These are phyloP conservation scores for Eublepharis macularius DNA, from an alignment of 2,113 vertebrate genomes.

Conservation along the genomic window DNA sequence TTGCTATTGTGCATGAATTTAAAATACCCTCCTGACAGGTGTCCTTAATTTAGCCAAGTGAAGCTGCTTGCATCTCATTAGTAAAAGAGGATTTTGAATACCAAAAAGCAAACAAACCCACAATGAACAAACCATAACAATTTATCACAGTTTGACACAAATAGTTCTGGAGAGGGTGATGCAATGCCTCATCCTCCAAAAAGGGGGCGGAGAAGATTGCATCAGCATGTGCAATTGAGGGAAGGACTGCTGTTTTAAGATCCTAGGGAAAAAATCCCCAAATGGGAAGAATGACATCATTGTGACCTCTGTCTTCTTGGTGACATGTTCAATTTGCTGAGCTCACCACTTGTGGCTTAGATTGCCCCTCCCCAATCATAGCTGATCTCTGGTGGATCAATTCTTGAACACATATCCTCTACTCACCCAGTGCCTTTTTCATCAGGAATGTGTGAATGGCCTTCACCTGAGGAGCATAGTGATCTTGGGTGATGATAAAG, in stretches of 20 bases:
- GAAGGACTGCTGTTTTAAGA: background rate
- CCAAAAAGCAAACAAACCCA: too few relatives aligned
- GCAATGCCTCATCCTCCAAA: background rate
- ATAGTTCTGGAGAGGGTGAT: background rate
- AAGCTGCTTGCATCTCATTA: background rate
- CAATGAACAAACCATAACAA: too few relatives aligned
- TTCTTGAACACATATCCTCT: too few relatives aligned
- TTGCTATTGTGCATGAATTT: too few relatives aligned
- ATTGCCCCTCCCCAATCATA: too few relatives aligned
- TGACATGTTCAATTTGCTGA: background rate
- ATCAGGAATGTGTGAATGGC: background rate
- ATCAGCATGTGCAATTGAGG: background rate
- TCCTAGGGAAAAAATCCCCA: too few relatives aligned
- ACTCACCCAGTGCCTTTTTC: background rate
- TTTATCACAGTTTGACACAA: background rate
- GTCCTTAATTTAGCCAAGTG: too few relatives aligned
- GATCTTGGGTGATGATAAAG: too few relatives aligned
- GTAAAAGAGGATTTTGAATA: background rate
- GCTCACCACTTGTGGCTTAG: background rate
- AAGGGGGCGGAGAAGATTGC: background rate
- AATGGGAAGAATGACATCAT: background rate
- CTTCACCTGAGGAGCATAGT: too few relatives aligned
- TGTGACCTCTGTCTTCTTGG: background rate
- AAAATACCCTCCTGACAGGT: too few relatives aligned
- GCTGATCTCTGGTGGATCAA: background rate